Base-by-base conservation (phyloP, 2,888 invertebrate genomes). In the Tortricodes alternella region DNA sequence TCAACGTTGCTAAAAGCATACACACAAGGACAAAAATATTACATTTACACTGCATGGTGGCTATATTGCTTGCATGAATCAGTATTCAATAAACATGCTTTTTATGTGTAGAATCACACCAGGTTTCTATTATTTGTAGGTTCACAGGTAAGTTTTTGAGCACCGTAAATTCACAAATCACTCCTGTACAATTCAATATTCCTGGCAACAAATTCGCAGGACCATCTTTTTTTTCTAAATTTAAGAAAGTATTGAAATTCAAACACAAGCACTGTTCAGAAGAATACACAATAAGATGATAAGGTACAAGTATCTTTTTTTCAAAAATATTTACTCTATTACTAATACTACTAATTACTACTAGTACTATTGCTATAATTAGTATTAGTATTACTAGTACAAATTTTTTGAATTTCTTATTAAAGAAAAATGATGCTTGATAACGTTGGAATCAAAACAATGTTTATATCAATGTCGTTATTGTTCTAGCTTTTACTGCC, bases 51-150 rank as follows among this genome's bases (percentile, higher is more conserved):
- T 84, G 89, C 89, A 89, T 86, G 89, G 66, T 67, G 67, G 84
- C 86, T 80, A 74, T 66, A 76, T 67, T 63, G 88, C 85, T 88
- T 87, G 89, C 89, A 89, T 89, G 89, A 71, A 68, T 73, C 66
- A 70, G 74, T 79, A 81, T 75, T 67, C 76, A 80, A 77, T 76
- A 77, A 62, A 57, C 62, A 73, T 34, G 89, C 89, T 89, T 89
- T 89, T 89, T 89, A 89, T 89, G 89, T 89, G 88, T 89, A 89
- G 88, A 62, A 62, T 69, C 71, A 73, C 63, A 62, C 19, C 16
- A 18, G 29, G n/a, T 32, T 50, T 44, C 34, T 57, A 52, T 52
- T 68, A 63, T 61, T 43, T 61, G 62, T 55, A 48, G 48, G 55
- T 55, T n/a, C 48, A 38, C 35, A 56, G 56, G 56, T 56, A 18